Percentiles rank a stretch among this genome's conserved stretches.
Conservation (phyloP, 2,113 vertebrate genomes). For the Boleophthalmus pectinirostris region DNA sequence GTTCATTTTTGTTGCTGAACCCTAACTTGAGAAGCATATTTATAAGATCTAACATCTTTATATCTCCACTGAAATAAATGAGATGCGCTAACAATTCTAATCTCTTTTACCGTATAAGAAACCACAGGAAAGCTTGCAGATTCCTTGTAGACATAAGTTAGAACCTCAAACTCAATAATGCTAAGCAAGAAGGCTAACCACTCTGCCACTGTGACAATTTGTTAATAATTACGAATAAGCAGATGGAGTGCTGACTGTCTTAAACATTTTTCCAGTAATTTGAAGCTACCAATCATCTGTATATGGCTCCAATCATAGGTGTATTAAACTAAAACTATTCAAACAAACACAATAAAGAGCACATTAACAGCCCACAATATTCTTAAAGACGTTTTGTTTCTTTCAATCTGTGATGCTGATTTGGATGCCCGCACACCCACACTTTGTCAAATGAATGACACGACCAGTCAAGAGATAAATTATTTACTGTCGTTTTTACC, state of each 20-base stretch:
- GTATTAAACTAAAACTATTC: neutral
- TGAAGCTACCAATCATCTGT: too few species aligned
- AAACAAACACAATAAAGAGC: neutral
- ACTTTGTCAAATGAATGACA: conserved; percentile 20
- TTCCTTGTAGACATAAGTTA: neutral
- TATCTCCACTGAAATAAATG: too few species aligned
- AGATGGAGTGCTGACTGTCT: neutral
- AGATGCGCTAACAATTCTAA: too few species aligned
- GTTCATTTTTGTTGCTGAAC: too few species aligned
- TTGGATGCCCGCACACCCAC: conserved; percentile 25
- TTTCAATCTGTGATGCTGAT: neutral
- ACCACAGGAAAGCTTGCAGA: neutral
- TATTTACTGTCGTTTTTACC: conserved; percentile 25
- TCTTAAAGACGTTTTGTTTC: neutral
- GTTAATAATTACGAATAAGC: neutral
- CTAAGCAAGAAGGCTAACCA: neutral
- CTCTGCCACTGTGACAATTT: neutral
- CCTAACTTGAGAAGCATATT: too few species aligned
- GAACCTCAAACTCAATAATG: neutral
- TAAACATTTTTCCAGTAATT: neutral
- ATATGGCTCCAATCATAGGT: neutral
- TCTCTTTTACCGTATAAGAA: too few species aligned
- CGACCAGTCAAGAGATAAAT: conserved; percentile 20
- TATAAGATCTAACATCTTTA: too few species aligned
- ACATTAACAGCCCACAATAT: neutral